Conservation (phyloP, 2,888 invertebrate species). For the Leucozona laternaria region DNA sequence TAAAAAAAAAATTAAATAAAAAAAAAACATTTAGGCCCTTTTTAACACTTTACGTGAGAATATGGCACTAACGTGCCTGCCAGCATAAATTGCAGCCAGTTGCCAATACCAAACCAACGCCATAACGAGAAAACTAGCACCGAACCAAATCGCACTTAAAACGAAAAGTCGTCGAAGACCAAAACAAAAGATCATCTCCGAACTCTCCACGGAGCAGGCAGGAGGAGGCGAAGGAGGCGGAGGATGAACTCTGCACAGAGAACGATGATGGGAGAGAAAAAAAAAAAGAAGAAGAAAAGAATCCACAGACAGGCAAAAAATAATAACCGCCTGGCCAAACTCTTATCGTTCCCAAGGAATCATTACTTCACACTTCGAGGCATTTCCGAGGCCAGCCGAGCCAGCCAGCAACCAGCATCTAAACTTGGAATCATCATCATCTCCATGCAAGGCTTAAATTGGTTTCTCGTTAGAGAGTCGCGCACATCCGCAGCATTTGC, state of each 20-base stretch:
- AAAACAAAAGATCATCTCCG: constrained; percentile 68
- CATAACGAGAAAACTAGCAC: constrained; percentile 53
- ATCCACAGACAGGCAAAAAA: constrained; percentile 31
- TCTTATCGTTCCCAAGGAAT: constrained; percentile 82
- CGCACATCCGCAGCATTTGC: constrained; percentile 33
- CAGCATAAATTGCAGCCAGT: constrained; percentile 67
- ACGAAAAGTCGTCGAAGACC: constrained; percentile 42
- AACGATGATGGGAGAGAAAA: constrained; percentile 21
- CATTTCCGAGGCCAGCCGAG: constrained; percentile 71
- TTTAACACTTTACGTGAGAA: constrained; percentile 76
- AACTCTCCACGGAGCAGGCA: too few relatives aligned
- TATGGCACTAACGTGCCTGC: constrained; percentile 73
- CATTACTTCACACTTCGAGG: constrained; percentile 82
- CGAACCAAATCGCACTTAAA: constrained; percentile 65
- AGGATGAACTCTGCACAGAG: not conserved
- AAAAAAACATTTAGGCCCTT: constrained; percentile 67
- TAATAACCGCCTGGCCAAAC: constrained; percentile 67
- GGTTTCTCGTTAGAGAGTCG: constrained; percentile 69
- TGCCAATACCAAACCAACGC: too few relatives aligned
- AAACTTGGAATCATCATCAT: constrained; percentile 64
- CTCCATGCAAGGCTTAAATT: constrained; percentile 75
- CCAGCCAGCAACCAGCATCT: constrained; percentile 24
- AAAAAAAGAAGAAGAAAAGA: constrained; percentile 1
- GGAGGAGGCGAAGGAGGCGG: not conserved
- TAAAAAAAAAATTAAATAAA: constrained; percentile 5